phyloP scores from a whole-genome alignment of 2,113 vertebrate species.

The Caranx melampygus region DNA sequence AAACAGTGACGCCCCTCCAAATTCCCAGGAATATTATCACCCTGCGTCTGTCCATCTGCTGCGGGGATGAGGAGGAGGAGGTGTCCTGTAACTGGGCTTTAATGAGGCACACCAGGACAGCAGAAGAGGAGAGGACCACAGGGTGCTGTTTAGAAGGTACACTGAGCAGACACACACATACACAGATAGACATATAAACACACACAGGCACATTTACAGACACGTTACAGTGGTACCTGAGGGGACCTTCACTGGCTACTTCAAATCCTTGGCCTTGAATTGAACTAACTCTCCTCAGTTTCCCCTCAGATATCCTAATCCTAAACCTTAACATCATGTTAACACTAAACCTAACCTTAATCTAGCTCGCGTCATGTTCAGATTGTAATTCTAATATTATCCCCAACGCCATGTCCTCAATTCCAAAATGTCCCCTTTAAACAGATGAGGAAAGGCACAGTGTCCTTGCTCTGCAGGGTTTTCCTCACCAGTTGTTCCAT shows the following conservation, averaged over 20 bases:
- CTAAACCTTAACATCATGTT: constrained; percentile 15
- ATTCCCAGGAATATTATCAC: constrained; percentile 74
- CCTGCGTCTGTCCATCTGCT: constrained; percentile 75
- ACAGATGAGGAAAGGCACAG: not conserved
- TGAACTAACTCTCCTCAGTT: not conserved
- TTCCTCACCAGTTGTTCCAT: constrained; percentile 1
- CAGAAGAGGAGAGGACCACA: constrained; percentile 56
- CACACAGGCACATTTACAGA: not conserved
- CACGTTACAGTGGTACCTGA: not conserved
- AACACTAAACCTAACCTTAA: constrained; percentile 12
- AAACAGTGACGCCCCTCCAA: constrained; percentile 72
- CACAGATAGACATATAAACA: not conserved
- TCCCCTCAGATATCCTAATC: constrained; percentile 27
- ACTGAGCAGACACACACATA: constrained; percentile 40
- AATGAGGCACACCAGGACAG: constrained; percentile 68
- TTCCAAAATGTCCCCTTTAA: constrained; percentile 18
- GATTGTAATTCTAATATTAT: constrained; percentile 27
- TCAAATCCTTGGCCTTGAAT: constrained; percentile 20
- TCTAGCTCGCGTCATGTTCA: constrained; percentile 25
- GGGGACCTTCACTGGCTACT: not conserved
- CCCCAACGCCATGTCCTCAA: constrained; percentile 17
- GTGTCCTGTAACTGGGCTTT: constrained; percentile 73
- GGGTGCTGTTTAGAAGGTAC: constrained; percentile 62
- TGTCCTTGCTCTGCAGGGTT: constrained; percentile 23
- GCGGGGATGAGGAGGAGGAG: constrained; percentile 53